Evolutionary conservation across 2,113 vertebrate species (phyloP), one percentile per base, ranked within the genome.

Genomic region (Agapornis roseicollis): DNA sequence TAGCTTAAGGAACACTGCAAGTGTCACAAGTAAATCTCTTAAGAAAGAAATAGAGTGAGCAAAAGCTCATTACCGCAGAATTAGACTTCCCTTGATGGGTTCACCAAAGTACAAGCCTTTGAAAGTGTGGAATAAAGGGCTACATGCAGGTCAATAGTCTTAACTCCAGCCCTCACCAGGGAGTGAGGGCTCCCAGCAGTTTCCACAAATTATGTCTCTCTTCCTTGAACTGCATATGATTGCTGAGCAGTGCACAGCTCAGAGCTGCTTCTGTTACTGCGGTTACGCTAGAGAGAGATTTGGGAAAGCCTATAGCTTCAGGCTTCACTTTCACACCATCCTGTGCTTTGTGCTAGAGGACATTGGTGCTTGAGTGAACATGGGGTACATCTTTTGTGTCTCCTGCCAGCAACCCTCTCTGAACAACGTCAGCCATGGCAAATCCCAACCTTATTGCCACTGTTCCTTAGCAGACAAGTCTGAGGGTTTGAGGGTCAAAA

Each of bases 351-450:
- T 76, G 37, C 31, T 28, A 41, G 56, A 66, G 35, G 66, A 79
- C n/a, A 73, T 33, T 56, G 24, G 16, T n/a, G 11, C 8, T 47
- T 19, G 9, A 88, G 58, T 63, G n/a, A 44, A 17, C 17, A 12
- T 0, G 2, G 3, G 15, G 1, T 44, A 8, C 25, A 20, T 50
- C 63, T 70, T 13, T 55, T 42, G 6, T 12, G n/a, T 37, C 22
- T 78, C 8, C 33, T 95, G 31, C 28, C 42, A 90, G 18, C 61
- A 68, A 0, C 31, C 2, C 6, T 41, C 53, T 80, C 61, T 78
- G 70, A 71, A 27, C 5, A 13, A 6, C 2, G 17, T 61, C 61
- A 68, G 31, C 37, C 3, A 8, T 56, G 47, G 63, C 23, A 52
- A 76, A 50, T 1, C 0, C 31, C 81, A 72, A 0, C 5, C 53